Evolutionary conservation across 2,888 invertebrate genomes (phyloP), one percentile per base, ranked within the genome.

Genomic region (Scaptomyza polygonia): DNA sequence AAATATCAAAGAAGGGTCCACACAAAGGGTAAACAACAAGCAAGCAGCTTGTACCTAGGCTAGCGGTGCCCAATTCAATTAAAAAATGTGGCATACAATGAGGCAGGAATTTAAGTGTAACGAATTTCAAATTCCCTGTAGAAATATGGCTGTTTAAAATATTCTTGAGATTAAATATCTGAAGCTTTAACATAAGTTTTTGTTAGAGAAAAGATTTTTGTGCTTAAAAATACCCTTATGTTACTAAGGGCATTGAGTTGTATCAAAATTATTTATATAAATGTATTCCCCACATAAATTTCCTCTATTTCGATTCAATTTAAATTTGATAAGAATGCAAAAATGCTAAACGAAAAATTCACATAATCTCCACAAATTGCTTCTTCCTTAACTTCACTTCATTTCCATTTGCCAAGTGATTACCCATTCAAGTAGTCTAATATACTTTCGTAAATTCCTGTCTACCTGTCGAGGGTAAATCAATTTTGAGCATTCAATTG

Each of bases 21-120:
- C 86, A 82, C 84, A 83, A 77, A 69, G 68, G 84, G 80, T 83
- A 86, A 82, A 82, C 86, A 82, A 56, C 16, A 39, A 16, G 39
- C 39, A 25, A 9, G 39, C 9, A 39, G 39, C 39, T 39, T 39
- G 39, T 39, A 39, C 7, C 14, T 39, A 16, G 11, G 65, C 25
- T 52, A 32, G 18, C 25, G 48, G 42, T 43, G 16, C 42, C 27
- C 62, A 40, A 78, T 77, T 82, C 77, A 81, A 85, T 81, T 83
- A 79, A 74, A 66, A 77, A 77, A 66, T 74, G 73, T 36, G 29
- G 21, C 21, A 21, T 21, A 21, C 4, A 21, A 21, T 4, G 21
- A 21, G 21, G 25, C 49, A 18, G 8, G 6, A n/a, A 27, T 5
- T 12, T 40, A 11, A 47, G 8, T 29, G 18, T 27, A 40, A 40